These are phyloP conservation scores for Drosophila persimilis DNA, from an alignment of 1,140 invertebrate genomes.

Conservation along the genomic window DNA sequence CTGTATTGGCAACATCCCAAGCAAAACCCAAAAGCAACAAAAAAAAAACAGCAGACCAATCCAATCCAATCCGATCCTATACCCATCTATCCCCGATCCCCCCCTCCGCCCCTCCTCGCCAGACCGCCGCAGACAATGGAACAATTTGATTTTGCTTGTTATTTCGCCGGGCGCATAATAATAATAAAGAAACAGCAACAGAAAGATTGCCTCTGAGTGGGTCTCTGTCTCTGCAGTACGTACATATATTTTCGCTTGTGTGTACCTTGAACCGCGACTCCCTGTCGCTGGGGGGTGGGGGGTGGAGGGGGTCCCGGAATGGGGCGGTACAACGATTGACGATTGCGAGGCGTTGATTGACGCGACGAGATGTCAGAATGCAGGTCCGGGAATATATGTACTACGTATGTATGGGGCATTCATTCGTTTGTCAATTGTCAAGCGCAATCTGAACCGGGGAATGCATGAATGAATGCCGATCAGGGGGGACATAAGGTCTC, in stretches of 20 bases:
- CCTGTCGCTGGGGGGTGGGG: conserved; percentile 3
- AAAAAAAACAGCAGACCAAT: too few relatives aligned
- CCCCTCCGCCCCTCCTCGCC: background rate
- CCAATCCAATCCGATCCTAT: too few relatives aligned
- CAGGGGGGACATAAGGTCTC: too few relatives aligned
- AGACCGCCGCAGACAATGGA: conserved; percentile 19
- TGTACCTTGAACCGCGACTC: conserved; percentile 58
- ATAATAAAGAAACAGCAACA: background rate
- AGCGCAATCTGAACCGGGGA: background rate
- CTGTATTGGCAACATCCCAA: too few relatives aligned
- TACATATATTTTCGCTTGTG: conserved; percentile 9
- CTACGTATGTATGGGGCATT: conserved; percentile 3
- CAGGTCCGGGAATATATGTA: conserved; percentile 14
- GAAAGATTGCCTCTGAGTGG: conserved; percentile 45
- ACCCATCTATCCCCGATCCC: conserved; percentile 1
- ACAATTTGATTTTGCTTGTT: conserved; percentile 35
- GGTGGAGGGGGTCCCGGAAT: background rate
- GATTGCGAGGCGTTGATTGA: conserved; percentile 26
- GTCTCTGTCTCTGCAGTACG: conserved; percentile 1
- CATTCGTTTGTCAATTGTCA: conserved; percentile 4
- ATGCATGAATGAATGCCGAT: too few relatives aligned
- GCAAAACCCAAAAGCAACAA: too few relatives aligned
- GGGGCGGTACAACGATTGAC: conserved; percentile 1
- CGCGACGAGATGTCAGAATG: conserved; percentile 27
- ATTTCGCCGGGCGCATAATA: conserved; percentile 4